Conservation (phyloP, 1,140 invertebrate species). For the Pseudomyrmex cubaensis region DNA sequence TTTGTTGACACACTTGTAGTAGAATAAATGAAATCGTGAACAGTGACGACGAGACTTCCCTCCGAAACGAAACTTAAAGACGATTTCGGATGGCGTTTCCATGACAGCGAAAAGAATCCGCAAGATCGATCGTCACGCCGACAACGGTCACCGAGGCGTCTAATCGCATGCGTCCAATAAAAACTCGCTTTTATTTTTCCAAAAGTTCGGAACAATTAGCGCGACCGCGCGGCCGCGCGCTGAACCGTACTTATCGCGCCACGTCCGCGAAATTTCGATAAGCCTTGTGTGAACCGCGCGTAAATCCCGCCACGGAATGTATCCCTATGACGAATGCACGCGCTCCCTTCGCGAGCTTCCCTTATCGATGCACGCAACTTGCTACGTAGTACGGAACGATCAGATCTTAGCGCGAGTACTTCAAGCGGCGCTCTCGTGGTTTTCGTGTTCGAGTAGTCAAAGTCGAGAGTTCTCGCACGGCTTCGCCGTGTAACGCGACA, state of each 20-base stretch:
- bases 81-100: no score
- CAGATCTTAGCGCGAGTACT: conserved; percentile 66
- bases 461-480: conserved; percentile 6
- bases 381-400: conserved; percentile 58
- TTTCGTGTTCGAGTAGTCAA: conserved; percentile 22
- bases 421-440: conserved; percentile 63
- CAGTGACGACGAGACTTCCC: no score
- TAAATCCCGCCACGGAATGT: conserved; percentile 60
- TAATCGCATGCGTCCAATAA: background rate
- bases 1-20: no score
- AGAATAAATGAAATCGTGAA: no score
- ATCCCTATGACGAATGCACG: conserved; percentile 71
- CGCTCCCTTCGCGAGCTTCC: conserved; percentile 24
- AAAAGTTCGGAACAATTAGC: conserved; percentile 6
- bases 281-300: conserved; percentile 27
- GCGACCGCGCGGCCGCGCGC: conserved; percentile 13
- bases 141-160: conserved; percentile 3
- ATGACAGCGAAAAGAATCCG: background rate
- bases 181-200: no score
- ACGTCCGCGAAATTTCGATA: conserved; percentile 64
- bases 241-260: conserved; percentile 61
- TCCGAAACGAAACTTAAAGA: no score
- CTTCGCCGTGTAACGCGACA: background rate
- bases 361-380: conserved; percentile 73
- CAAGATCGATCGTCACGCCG: conserved; percentile 21